A percentile compares a stretch with the other conserved stretches of the same genome.
Conservation (phyloP, 2,888 invertebrate species). For the Zelleria hepariella region DNA sequence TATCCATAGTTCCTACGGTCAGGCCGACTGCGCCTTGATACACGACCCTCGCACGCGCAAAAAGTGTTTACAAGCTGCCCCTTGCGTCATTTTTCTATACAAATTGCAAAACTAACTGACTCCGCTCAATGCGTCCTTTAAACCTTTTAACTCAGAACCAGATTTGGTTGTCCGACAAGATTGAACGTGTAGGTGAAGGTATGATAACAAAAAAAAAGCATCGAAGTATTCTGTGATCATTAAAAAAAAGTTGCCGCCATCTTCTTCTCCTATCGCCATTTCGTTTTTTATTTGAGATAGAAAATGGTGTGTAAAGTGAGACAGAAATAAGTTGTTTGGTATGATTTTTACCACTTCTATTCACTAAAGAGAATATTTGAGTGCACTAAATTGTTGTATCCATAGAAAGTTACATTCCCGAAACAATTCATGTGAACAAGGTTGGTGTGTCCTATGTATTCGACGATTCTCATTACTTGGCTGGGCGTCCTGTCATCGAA, state of each 20-base stretch:
- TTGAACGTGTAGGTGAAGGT: too few relatives aligned
- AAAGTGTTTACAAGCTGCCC: too few relatives aligned
- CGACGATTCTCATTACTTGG: slow-evolving; percentile 5
- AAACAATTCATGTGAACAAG: neutral
- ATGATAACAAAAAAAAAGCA: too few relatives aligned
- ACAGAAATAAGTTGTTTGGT: slow-evolving; percentile 59
- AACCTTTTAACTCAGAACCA: too few relatives aligned
- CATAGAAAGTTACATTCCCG: neutral
- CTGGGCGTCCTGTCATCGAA: slow-evolving; percentile 24
- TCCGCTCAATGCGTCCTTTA: too few relatives aligned
- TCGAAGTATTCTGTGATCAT: neutral
- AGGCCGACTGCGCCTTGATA: too few relatives aligned
- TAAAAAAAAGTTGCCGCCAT: slow-evolving; percentile 38
- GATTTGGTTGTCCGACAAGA: too few relatives aligned
- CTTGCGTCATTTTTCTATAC: too few relatives aligned
- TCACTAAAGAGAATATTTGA: neutral
- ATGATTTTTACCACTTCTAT: neutral
- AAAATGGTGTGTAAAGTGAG: slow-evolving; percentile 65
- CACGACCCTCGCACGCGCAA: too few relatives aligned
- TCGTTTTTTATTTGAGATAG: slow-evolving; percentile 69
- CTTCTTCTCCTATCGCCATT: slow-evolving; percentile 69
- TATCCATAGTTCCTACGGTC: too few relatives aligned
- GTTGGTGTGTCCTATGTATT: neutral
- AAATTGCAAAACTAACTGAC: too few relatives aligned
- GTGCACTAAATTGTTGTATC: neutral